These are phyloP conservation scores for Trichacis sp. DNA, from an alignment of 2,888 invertebrate genomes.

Conservation along the genomic window DNA sequence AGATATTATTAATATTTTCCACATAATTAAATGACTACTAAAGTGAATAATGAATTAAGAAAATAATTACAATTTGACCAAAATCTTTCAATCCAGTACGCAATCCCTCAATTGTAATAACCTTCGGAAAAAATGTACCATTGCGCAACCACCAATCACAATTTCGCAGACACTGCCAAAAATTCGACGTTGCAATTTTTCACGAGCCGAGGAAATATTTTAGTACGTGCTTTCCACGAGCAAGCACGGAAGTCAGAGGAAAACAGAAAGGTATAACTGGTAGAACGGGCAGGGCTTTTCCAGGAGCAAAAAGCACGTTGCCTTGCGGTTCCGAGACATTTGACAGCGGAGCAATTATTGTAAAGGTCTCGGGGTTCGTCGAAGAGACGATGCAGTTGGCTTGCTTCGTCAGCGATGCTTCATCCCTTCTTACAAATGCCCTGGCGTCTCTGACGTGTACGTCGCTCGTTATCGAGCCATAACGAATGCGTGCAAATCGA, in stretches of 20 bases:
- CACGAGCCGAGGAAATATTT: constrained; percentile 29
- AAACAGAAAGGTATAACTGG: constrained; percentile 8
- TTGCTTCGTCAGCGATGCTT: constrained; percentile 44
- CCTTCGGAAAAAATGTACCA: constrained; percentile 8
- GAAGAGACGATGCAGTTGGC: constrained; percentile 27
- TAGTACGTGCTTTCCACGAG: constrained; percentile 24
- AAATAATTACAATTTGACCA: no score
- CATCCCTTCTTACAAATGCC: constrained; percentile 30
- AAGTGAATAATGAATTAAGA: no score
- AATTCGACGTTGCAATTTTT: constrained; percentile 34
- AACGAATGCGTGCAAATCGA: constrained; percentile 46
- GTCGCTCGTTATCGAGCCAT: constrained; percentile 38
- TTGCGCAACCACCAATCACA: constrained; percentile 3
- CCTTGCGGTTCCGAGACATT: constrained; percentile 29
- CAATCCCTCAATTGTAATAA: no score
- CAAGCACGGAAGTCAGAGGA: constrained; percentile 14
- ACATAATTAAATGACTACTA: no score
- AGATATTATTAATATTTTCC: no score
- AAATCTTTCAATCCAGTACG: no score
- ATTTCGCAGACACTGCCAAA: constrained; percentile 9
- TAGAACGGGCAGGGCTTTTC: neutral
- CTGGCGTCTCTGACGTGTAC: constrained; percentile 29
- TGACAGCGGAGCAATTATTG: constrained; percentile 56
- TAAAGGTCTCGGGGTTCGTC: constrained; percentile 48
- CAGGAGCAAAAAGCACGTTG: constrained; percentile 10